These are phyloP conservation scores for Exaiptasia diaphana DNA, from an alignment of 64 coral and sea anemone genomes.

Conservation along the genomic window DNA sequence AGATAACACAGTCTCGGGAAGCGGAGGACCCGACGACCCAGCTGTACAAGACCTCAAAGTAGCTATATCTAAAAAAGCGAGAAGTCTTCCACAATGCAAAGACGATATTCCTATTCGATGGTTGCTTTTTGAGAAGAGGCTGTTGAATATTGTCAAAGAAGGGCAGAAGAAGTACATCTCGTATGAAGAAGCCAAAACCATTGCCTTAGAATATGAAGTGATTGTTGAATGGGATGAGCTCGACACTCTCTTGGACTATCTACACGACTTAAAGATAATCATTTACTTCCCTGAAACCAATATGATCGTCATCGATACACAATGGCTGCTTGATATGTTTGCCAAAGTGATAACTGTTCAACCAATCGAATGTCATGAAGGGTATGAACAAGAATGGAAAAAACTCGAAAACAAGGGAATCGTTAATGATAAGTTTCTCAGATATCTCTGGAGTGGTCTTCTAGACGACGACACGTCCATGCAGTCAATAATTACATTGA, in stretches of 20 bases:
- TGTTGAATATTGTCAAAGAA: not conserved
- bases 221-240: not conserved
- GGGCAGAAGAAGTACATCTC: not conserved
- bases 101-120: not conserved
- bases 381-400: not conserved
- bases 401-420: not conserved
- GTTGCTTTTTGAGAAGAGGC: not conserved
- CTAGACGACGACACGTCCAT: not conserved
- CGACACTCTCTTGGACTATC: not conserved
- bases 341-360: not conserved
- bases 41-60: not conserved
- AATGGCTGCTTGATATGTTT: not conserved
- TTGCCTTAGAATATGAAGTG: not conserved
- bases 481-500: not conserved
- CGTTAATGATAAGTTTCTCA: not conserved
- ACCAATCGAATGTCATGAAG: not conserved
- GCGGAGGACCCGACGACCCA: not conserved
- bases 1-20: not conserved
- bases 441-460: not conserved
- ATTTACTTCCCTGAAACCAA: not conserved
- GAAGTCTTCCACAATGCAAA: not conserved
- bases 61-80: not conserved
- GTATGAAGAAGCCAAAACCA: not conserved
- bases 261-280: not conserved
- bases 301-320: not conserved